Evolutionary conservation across 2,888 invertebrate species (phyloP), one percentile per base, ranked within the genome.

Genomic region (Hyposoter dolosus): DNA sequence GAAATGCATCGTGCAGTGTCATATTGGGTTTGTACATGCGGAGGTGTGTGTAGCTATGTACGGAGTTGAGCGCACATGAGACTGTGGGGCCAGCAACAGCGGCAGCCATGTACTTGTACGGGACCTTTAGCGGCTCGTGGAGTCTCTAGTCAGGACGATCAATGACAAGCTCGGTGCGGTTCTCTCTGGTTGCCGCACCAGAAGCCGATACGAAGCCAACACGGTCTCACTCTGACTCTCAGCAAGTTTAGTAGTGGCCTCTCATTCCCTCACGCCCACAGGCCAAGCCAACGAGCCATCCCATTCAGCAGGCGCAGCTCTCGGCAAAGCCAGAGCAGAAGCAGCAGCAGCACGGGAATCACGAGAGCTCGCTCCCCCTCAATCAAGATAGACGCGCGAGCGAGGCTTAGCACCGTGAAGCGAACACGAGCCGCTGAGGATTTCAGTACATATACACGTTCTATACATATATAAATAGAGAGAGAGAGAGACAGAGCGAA

Each of bases 61-160:
- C 68, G 68, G 84, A 63, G 69, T 82, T 78, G 82, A 74, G 84
- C 86, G 78, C 69, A 45, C 76, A 83, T 83, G 72, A 84, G 78
- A 83, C 81, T 89, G 89, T 90, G 90, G 89, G 60, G 92, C 91
- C 90, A 91, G 90, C 92, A 81, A 72, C 81, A 77, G 65, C 81
- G 72, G 65, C 86, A 74, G 79, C 85, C 69, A 68, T 71, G 83
- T 86, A 86, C 93, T 93, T 92, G 93, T 93, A 93, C 94, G 94
- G 94, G 94, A 94, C 94, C 93, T 93, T 94, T 94, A 93, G 93
- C 93, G 93, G 93, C 93, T 92, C 91, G 90, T 90, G 91, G 86
- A 85, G 87, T 85, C 87, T 87, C 84, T 81, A 85, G 88, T 85
- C 84, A 87, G 88, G 88, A 93, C 93, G 93, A 94, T 94, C 94